Percentiles rank a stretch among this genome's conserved stretches.
Conservation (phyloP, 1,140 invertebrate species). For the Pseudomyrmex cubaensis region DNA sequence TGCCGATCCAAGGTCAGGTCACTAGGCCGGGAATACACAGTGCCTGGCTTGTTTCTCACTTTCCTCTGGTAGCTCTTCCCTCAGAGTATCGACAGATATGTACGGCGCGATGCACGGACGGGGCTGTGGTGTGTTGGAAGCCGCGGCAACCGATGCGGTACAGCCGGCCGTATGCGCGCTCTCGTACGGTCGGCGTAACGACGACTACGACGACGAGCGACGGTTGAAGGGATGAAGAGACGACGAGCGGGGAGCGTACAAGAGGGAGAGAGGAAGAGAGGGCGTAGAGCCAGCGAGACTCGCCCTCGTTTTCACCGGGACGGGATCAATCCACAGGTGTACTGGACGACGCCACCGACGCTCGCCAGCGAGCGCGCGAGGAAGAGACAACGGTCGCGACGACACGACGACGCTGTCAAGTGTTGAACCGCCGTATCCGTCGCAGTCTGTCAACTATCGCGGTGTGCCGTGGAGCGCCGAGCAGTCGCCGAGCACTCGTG, state of each 20-base stretch:
- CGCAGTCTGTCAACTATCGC: conserved; percentile 21
- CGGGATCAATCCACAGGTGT: neutral
- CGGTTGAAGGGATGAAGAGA: neutral
- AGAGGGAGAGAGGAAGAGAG: conserved; percentile 14
- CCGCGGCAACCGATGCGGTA: neutral
- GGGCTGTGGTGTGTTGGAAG: neutral
- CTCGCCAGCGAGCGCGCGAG: conserved; percentile 17
- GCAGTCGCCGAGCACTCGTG: conserved; percentile 25
- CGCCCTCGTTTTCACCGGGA: conserved; percentile 37
- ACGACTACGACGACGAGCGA: neutral
- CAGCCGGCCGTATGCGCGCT: neutral
- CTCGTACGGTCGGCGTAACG: neutral
- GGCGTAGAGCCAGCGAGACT: conserved; percentile 22
- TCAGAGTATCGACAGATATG: conserved; percentile 12
- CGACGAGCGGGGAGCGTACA: neutral
- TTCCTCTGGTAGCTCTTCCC: neutral
- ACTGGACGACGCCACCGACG: neutral
- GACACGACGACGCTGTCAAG: neutral
- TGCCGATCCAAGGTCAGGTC: conserved; percentile 81
- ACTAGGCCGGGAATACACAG: conserved; percentile 75
- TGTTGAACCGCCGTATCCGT: conserved; percentile 1
- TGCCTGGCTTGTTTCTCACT: conserved; percentile 38
- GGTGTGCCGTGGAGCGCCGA: conserved; percentile 33
- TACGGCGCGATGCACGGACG: neutral
- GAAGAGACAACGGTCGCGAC: neutral